Conservation (phyloP, 2,797 vertebrate species). For the Acanthurus tractus region DNA sequence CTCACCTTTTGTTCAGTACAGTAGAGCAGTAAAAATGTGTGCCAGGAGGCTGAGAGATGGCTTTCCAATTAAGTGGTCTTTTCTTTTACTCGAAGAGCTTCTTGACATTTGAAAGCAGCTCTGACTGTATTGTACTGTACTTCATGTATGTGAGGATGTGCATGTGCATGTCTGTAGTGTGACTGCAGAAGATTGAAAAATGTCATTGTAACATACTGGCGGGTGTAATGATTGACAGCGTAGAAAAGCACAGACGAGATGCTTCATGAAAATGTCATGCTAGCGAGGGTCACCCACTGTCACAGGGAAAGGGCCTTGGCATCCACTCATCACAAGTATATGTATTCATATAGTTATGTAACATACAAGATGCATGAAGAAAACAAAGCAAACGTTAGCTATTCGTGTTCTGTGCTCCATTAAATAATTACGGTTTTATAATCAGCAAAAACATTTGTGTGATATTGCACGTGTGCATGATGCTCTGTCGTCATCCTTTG, state of each 20-base stretch:
- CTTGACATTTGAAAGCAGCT: slow-evolving; percentile 72
- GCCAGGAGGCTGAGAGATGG: slow-evolving; percentile 48
- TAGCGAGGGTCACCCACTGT: slow-evolving; percentile 6
- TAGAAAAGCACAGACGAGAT: slow-evolving; percentile 11
- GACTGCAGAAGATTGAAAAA: slow-evolving; percentile 36
- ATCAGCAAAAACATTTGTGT: slow-evolving; percentile 33
- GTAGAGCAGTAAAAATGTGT: slow-evolving; percentile 48
- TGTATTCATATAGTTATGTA: slow-evolving; percentile 19
- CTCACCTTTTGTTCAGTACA: slow-evolving; percentile 43
- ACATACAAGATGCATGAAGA: neutral
- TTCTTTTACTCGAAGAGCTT: slow-evolving; percentile 56
- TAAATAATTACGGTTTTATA: slow-evolving; percentile 39
- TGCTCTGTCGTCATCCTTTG: slow-evolving; percentile 64
- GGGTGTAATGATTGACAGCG: slow-evolving; percentile 35
- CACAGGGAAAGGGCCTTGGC: slow-evolving; percentile 2
- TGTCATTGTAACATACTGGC: slow-evolving; percentile 29
- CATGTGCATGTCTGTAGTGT: slow-evolving; percentile 24
- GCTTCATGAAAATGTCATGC: slow-evolving; percentile 46
- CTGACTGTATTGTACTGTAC: slow-evolving; percentile 23
- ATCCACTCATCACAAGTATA: neutral
- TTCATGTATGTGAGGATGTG: slow-evolving; percentile 23
- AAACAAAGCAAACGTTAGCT: slow-evolving; percentile 11
- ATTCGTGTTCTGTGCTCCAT: slow-evolving; percentile 6
- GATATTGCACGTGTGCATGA: slow-evolving; percentile 53
- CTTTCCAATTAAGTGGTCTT: slow-evolving; percentile 63